A percentile compares a stretch with the other conserved stretches of the same genome.
These are phyloP conservation scores for Temnopleurus reevesii DNA, from an alignment of 53 echinoderm and acorn worm genomes.

Conservation along the genomic window DNA sequence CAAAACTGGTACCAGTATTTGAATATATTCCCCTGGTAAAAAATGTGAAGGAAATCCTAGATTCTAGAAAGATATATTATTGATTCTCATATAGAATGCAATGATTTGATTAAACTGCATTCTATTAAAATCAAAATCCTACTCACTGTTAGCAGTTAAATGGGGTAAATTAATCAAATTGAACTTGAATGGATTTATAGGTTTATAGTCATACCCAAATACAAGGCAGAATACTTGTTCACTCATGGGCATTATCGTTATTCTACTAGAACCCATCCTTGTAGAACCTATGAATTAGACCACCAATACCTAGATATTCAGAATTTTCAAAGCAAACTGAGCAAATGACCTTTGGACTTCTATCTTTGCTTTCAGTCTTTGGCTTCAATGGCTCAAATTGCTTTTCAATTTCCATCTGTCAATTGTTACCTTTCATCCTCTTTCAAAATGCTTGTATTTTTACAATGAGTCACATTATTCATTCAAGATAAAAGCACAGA, in stretches of 20 bases:
- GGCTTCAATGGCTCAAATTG: neutral
- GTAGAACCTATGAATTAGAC: slow-evolving; percentile 23
- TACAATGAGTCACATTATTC: neutral
- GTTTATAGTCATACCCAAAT: neutral
- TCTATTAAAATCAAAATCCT: too few species aligned
- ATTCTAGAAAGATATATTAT: too few species aligned
- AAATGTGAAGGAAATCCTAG: neutral
- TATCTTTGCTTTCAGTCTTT: neutral
- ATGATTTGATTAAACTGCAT: too few species aligned
- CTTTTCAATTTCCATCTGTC: neutral
- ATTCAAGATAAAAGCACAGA: too few species aligned
- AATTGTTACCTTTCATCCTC: neutral
- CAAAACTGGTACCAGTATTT: too few species aligned
- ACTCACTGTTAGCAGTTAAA: neutral
- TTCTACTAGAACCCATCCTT: neutral
- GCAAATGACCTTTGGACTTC: slow-evolving; percentile 24
- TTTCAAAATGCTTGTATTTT: neutral
- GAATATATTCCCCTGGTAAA: neutral
- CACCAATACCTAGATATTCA: neutral
- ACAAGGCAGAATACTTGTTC: neutral
- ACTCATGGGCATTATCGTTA: neutral
- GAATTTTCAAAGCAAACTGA: neutral
- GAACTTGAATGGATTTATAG: neutral
- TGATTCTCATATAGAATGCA: too few species aligned
- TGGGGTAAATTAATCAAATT: neutral